Evolutionary conservation across 2,797 vertebrate genomes (phyloP).

Genomic region (Carduelis carduelis): DNA sequence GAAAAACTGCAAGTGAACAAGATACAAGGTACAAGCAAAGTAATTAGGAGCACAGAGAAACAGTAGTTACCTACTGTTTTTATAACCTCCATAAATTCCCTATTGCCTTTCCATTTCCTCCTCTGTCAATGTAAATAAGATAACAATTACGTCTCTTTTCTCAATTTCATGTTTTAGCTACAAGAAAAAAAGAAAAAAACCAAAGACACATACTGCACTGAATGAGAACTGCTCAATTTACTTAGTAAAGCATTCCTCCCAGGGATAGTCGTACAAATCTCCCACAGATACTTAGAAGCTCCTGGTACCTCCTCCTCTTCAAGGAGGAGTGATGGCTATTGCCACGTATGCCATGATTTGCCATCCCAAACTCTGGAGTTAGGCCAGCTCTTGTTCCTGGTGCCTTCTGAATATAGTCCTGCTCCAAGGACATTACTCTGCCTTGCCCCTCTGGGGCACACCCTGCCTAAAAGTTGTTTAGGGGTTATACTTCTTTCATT

Average conservation of each 20-base stretch:
- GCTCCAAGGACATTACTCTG: fast-evolving
- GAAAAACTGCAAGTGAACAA: background rate
- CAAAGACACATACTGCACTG: background rate
- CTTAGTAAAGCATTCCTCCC: background rate
- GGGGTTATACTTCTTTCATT: background rate
- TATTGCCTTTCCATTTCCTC: background rate
- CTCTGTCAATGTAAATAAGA: background rate
- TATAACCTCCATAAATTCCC: background rate
- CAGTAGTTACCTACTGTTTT: background rate
- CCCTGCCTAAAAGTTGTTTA: background rate
- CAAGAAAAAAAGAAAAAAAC: background rate
- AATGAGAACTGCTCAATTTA: background rate
- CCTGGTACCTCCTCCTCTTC: background rate
- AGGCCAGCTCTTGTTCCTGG: background rate
- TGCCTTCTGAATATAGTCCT: background rate
- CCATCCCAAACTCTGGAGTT: background rate
- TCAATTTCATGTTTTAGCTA: background rate
- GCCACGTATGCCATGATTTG: fast-evolving
- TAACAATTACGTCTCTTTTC: background rate
- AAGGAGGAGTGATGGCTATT: background rate
- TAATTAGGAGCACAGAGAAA: slow-evolving; percentile 1
- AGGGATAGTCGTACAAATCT: background rate
- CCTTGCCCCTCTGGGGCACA: background rate
- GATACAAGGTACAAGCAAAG: background rate
- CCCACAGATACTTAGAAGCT: background rate